phyloP scores from a whole-genome alignment of 1,140 invertebrate species.

The Heterodera schachtii region DNA sequence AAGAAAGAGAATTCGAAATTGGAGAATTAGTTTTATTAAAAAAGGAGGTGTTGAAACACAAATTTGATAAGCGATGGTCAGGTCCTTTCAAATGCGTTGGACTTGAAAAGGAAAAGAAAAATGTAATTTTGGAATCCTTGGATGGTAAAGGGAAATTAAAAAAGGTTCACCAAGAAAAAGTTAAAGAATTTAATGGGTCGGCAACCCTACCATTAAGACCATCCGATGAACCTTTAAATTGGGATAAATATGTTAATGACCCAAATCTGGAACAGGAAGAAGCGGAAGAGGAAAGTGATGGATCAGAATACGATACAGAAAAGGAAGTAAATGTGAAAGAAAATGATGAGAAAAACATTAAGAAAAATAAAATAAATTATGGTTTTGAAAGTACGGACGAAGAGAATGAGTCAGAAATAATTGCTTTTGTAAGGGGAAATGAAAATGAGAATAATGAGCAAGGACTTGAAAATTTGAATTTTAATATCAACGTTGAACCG shows the following conservation, averaged over 20 bases:
- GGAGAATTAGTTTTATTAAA: neutral
- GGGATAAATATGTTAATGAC: no score
- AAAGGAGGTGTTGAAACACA: slow-evolving; percentile 1
- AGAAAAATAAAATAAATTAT: neutral
- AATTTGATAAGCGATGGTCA: neutral
- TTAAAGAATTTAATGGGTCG: neutral
- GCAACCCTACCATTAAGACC: neutral
- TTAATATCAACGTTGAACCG: neutral
- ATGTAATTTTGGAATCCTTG: neutral
- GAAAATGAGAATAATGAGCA: neutral
- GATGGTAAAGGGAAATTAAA: neutral
- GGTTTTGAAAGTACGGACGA: neutral
- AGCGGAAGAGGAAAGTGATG: neutral
- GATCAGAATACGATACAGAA: neutral
- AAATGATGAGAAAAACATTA: neutral
- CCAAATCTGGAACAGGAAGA: neutral
- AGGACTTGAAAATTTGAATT: neutral
- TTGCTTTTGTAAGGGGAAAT: neutral
- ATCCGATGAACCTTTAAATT: neutral
- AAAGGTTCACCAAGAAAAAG: slow-evolving; percentile 11
- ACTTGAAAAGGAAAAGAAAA: neutral
- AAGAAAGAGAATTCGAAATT: neutral
- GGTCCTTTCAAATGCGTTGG: neutral
- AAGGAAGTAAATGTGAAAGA: neutral
- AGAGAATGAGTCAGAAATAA: neutral